A percentile compares a stretch with the other conserved stretches of the same genome.
Evolutionary conservation across 2,113 vertebrate species (phyloP).

Genomic region (Rafetus swinhoei): DNA sequence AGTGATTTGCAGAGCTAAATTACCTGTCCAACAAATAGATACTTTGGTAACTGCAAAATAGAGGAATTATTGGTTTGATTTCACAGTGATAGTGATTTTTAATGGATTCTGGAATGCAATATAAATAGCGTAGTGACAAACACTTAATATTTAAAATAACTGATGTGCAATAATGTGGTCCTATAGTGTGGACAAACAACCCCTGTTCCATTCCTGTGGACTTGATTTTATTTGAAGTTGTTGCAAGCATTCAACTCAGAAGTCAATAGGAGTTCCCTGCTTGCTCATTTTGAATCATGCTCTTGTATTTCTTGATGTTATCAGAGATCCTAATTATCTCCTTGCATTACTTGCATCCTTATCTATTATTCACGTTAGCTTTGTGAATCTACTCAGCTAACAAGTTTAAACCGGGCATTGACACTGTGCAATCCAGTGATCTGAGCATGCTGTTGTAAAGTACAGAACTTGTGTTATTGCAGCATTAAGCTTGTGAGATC

Average conservation of each 20-base stretch:
- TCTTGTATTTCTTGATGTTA: not conserved
- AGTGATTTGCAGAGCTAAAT: conserved; percentile 46
- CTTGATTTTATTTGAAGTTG: conserved; percentile 18
- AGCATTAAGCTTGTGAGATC: not conserved
- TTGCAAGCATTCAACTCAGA: not conserved
- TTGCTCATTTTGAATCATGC: not conserved
- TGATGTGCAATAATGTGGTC: not conserved
- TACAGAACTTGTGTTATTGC: not conserved
- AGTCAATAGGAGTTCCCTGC: not conserved
- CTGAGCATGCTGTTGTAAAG: not conserved
- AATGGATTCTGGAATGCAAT: conserved; percentile 34
- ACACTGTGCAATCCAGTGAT: not conserved
- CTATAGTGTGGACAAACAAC: not conserved
- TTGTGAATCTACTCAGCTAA: conserved; percentile 1
- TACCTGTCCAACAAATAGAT: conserved; percentile 10
- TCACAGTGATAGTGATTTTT: conserved; percentile 24
- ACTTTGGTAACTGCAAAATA: conserved; percentile 12
- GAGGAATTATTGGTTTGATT: conserved; percentile 38
- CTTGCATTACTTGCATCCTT: not conserved
- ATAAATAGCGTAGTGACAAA: not conserved
- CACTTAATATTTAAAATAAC: conserved; percentile 28
- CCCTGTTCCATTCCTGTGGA: rapidly evolving
- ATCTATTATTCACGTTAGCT: not conserved
- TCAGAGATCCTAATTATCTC: conserved; percentile 12
- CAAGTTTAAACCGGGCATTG: not conserved